A percentile compares a stretch with the other conserved stretches of the same genome.
phyloP scores from a whole-genome alignment of 2,888 invertebrate genomes.

The Tenthredo livida region DNA sequence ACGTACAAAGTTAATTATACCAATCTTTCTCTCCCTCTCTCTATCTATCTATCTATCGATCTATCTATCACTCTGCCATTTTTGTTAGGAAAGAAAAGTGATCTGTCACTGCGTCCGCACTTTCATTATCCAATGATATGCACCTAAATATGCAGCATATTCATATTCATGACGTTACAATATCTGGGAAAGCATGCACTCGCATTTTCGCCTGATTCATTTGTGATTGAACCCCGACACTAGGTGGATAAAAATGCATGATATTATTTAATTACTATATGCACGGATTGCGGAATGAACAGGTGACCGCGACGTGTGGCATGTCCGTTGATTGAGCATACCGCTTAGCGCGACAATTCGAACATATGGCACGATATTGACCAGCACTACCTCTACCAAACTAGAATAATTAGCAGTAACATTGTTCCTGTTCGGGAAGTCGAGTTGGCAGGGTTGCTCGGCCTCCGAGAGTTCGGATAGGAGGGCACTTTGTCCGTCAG shows the following conservation, averaged over 20 bases:
- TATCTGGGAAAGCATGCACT: neutral
- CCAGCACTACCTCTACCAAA: neutral
- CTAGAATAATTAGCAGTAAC: slow-evolving; percentile 45
- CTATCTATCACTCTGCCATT: too few species aligned
- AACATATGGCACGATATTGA: neutral
- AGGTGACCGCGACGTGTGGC: neutral
- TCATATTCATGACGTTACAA: neutral
- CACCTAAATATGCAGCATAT: too few species aligned
- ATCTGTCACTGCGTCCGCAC: too few species aligned
- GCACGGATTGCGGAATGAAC: neutral
- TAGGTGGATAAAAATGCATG: neutral
- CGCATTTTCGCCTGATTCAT: neutral
- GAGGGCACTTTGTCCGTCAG: slow-evolving; percentile 42
- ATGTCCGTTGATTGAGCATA: neutral
- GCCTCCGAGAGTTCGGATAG: slow-evolving; percentile 46
- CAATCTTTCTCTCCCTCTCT: neutral
- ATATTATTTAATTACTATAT: neutral
- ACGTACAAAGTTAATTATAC: slow-evolving; percentile 3
- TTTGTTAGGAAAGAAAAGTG: too few species aligned
- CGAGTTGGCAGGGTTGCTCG: slow-evolving; percentile 41
- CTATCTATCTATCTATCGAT: neutral
- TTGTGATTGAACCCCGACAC: neutral
- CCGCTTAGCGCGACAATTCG: neutral
- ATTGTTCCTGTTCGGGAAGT: slow-evolving; percentile 45
- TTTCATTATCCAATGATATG: neutral